phyloP scores from a whole-genome alignment of 2,113 vertebrate genomes.

The Neodontobutis hainanensis region DNA sequence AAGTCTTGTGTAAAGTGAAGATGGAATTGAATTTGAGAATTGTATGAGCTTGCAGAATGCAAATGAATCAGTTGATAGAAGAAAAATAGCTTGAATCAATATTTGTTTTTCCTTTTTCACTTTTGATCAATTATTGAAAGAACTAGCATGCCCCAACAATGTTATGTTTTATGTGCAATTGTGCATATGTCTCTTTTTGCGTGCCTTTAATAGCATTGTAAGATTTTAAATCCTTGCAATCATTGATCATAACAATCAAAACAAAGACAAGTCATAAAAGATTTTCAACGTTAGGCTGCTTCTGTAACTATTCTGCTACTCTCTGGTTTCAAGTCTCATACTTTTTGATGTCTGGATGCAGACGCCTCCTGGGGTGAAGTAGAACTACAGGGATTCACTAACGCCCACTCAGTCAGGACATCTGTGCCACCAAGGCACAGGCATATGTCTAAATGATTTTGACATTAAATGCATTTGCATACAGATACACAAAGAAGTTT shows the following conservation, averaged over 20 bases:
- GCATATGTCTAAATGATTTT: conserved; percentile 19
- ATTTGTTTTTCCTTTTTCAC: conserved; percentile 53
- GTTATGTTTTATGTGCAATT: conserved; percentile 28
- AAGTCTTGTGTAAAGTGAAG: conserved; percentile 53
- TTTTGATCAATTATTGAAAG: conserved; percentile 34
- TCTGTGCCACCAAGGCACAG: conserved; percentile 18
- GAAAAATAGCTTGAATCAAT: conserved; percentile 57
- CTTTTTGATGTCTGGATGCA: conserved; percentile 48
- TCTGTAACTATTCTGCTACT: conserved; percentile 38
- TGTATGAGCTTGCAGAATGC: conserved; percentile 63
- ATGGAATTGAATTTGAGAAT: conserved; percentile 63
- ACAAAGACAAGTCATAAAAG: conserved; percentile 31
- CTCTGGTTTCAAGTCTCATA: conserved; percentile 24
- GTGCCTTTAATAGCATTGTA: conserved; percentile 22
- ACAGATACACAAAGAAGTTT: conserved; percentile 1
- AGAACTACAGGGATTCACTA: conserved; percentile 31
- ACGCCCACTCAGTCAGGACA: conserved; percentile 21
- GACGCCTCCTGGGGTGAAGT: conserved; percentile 35
- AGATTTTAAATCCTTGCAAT: conserved; percentile 6
- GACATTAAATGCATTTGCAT: conserved; percentile 8
- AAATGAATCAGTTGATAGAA: conserved; percentile 62
- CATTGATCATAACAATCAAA: conserved; percentile 22
- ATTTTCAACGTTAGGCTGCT: conserved; percentile 12
- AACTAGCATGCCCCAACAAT: conserved; percentile 23
- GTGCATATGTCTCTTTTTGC: conserved; percentile 4